A percentile compares a stretch with the other conserved stretches of the same genome.
Conservation (phyloP, 1,140 invertebrate genomes). For the Drosophila nasuta region DNA sequence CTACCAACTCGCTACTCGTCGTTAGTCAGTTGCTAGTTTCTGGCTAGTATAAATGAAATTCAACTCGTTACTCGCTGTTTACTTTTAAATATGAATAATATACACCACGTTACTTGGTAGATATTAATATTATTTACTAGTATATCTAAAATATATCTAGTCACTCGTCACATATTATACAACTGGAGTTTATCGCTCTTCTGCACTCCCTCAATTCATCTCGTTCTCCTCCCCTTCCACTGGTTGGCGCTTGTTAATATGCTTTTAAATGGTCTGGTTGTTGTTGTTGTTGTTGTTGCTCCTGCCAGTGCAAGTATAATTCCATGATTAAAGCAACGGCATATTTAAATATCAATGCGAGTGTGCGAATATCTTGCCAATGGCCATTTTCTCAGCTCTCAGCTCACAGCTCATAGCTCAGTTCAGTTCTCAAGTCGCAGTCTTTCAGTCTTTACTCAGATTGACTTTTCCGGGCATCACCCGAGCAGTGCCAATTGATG, state of each 20-base stretch:
- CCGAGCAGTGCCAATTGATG: slow-evolving; percentile 29
- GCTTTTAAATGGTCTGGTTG: slow-evolving; percentile 39
- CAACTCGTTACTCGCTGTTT: not conserved
- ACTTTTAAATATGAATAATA: no score
- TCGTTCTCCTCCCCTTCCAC: not conserved
- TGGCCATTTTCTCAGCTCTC: slow-evolving; percentile 25
- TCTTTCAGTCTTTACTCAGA: slow-evolving; percentile 30
- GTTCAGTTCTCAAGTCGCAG: slow-evolving; percentile 8
- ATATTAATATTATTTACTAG: no score
- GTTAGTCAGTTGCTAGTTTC: no score
- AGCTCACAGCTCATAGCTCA: not conserved
- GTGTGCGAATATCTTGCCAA: slow-evolving; percentile 6
- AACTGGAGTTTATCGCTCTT: no score
- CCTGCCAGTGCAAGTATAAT: slow-evolving; percentile 32
- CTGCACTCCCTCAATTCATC: not conserved
- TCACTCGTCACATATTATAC: no score
- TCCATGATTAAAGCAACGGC: slow-evolving; percentile 70
- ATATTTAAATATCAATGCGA: slow-evolving; percentile 49
- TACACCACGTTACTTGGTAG: no score
- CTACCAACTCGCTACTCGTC: no score
- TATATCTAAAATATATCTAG: no score
- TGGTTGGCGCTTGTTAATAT: slow-evolving; percentile 33
- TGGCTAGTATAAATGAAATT: no score
- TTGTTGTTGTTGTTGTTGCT: not conserved
- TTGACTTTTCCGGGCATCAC: slow-evolving; percentile 67